phyloP scores from a whole-genome alignment of 2,888 invertebrate species.

The Gymnosoma rotundatum region DNA sequence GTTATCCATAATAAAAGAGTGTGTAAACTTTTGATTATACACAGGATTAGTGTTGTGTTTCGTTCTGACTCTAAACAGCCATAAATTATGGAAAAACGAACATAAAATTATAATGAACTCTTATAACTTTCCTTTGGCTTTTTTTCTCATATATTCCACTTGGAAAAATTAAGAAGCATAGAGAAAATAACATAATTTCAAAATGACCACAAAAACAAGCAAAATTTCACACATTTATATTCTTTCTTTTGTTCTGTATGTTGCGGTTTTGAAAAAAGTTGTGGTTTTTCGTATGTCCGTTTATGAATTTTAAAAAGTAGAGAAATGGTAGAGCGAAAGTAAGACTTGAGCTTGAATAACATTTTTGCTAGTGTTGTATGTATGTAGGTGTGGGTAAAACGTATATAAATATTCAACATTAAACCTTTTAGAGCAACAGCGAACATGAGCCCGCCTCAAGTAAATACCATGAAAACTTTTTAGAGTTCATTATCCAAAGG shows the following conservation, averaged over 20 bases:
- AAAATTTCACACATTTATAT: slow-evolving; percentile 39
- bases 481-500: no score
- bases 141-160: neutral
- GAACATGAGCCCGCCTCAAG: no score
- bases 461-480: no score
- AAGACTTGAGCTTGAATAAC: neutral
- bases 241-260: slow-evolving; percentile 32
- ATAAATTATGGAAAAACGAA: slow-evolving; percentile 44
- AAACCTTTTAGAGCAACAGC: no score
- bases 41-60: neutral
- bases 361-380: no score
- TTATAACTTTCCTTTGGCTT: slow-evolving; percentile 55
- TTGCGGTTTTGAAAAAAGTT: slow-evolving; percentile 15
- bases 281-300: slow-evolving; percentile 10
- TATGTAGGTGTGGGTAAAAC: no score
- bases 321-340: neutral
- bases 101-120: slow-evolving; percentile 64
- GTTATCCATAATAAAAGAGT: neutral
- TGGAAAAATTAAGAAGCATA: neutral
- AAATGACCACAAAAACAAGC: slow-evolving; percentile 37
- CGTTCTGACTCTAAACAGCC: slow-evolving; percentile 4
- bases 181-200: neutral
- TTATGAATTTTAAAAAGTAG: slow-evolving; percentile 14
- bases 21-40: neutral
- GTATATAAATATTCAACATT: no score